Evolutionary conservation across 2,113 vertebrate species (phyloP), one percentile per base, ranked within the genome.

Genomic region (Prolemur simus): DNA sequence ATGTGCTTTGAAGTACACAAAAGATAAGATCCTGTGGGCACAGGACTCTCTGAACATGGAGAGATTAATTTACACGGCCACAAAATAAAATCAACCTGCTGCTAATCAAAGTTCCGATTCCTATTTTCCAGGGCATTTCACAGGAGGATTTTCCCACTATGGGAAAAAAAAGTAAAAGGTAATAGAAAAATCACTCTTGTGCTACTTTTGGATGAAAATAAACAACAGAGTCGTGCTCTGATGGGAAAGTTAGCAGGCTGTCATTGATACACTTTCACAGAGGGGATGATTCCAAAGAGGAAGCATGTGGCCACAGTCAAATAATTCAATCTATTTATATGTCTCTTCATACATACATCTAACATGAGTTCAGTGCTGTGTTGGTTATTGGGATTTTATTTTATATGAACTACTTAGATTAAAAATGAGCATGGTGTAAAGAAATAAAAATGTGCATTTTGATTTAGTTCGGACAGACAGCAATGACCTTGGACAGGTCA

Each of bases 51-150:
- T 71, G 91, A 96, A 93, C 73, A 58, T 29, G 25, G 68, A 83
- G 89, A 96, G 93, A 95, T 95, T 97, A 86, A 97, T 97, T 97
- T 94, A 94, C 83, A 96, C 78, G 12, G 8, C 68, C 29, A 64
- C 37, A 71, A 95, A 95, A 88, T 84, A 93, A 97, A 95, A 95
- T 84, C 96, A 93, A 78, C 95, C 91, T 91, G 89, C 89, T 54
- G 73, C 95, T 94, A 83, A 97, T 97, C 95, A 94, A 95, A 97
- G 96, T 54, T 89, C 89, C 86, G 78, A 60, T 93, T 95, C 73
- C 17, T 92, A 34, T 96, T 97, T 97, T 97, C 86, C 96, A 95
- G 96, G 95, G 63, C 91, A 89, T 94, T 93, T 97, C 97, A 97
- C 96, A 97, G 96, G 96, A 97, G 97, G 96, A 94, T 93, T 96